Conservation (phyloP, 2,888 invertebrate species). For the Tiphia femorata region DNA sequence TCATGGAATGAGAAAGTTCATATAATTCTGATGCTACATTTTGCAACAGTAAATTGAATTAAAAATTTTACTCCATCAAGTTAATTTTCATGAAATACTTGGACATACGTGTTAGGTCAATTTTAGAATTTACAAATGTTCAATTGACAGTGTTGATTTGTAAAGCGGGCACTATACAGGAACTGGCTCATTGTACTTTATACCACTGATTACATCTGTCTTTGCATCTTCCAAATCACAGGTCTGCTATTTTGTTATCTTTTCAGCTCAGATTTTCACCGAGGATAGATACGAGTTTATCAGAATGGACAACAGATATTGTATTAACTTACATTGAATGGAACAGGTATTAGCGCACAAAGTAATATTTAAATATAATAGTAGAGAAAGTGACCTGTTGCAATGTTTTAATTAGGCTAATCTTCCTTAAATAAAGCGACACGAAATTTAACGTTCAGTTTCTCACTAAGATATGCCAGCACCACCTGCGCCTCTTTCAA, state of each 20-base stretch:
- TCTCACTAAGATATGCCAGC: constrained; percentile 45
- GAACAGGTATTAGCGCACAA: constrained; percentile 1
- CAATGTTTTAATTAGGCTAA: constrained; percentile 17
- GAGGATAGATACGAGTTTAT: neutral
- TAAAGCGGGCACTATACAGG: too few species aligned
- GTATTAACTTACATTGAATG: constrained; percentile 12
- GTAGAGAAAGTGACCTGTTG: constrained; percentile 4
- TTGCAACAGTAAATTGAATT: too few species aligned
- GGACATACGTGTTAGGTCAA: too few species aligned
- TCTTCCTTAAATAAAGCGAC: constrained; percentile 12
- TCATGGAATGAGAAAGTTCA: too few species aligned
- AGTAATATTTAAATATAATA: neutral
- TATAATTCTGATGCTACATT: too few species aligned
- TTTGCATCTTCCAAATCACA: too few species aligned
- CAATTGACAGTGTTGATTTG: too few species aligned
- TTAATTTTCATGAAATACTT: too few species aligned
- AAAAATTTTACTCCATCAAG: too few species aligned
- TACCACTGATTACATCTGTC: too few species aligned
- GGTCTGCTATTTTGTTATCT: neutral
- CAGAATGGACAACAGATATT: constrained; percentile 14
- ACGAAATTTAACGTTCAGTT: constrained; percentile 13
- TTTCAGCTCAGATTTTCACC: constrained; percentile 16
- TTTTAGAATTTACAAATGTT: too few species aligned
- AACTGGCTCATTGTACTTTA: too few species aligned
- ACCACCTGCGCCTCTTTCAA: constrained; percentile 59